Percentiles rank a stretch among this genome's conserved stretches.
phyloP scores from a whole-genome alignment of 92 coral and sea anemone species.

The Palythoa grandiflora region DNA sequence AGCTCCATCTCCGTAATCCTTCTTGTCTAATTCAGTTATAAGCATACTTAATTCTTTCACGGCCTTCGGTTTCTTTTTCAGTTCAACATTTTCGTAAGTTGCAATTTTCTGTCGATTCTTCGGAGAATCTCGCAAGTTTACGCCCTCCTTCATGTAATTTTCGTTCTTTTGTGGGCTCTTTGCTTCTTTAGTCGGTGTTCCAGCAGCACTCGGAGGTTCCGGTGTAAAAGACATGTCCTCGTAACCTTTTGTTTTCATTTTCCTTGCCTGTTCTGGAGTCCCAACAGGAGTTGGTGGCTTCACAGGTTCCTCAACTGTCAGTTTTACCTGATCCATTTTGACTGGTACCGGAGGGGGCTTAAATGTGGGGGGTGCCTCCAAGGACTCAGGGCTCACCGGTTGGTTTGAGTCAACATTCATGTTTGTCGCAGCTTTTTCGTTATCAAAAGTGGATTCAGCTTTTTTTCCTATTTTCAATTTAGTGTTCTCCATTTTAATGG shows the following conservation, averaged over 20 bases:
- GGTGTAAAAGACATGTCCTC: slow-evolving; percentile 25
- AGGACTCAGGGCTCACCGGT: slow-evolving; percentile 27
- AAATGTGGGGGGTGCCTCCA: slow-evolving; percentile 42
- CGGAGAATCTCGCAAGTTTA: slow-evolving; percentile 45
- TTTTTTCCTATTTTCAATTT: neutral
- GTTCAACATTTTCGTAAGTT: slow-evolving; percentile 77
- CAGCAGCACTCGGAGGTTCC: slow-evolving; percentile 30
- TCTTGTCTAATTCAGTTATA: slow-evolving; percentile 32
- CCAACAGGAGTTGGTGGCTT: slow-evolving; percentile 42
- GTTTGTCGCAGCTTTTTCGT: slow-evolving; percentile 16
- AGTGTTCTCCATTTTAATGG: neutral
- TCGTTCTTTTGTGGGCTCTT: slow-evolving; percentile 31
- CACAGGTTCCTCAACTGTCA: slow-evolving; percentile 9
- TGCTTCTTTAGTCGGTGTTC: slow-evolving; percentile 22
- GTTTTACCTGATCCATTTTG: slow-evolving; percentile 17
- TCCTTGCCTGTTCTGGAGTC: slow-evolving; percentile 33
- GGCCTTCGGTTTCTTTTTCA: slow-evolving; percentile 35
- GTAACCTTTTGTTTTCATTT: slow-evolving; percentile 44
- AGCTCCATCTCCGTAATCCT: neutral
- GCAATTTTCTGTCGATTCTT: slow-evolving; percentile 34
- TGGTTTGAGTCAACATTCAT: neutral
- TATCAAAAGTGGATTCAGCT: neutral
- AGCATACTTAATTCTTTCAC: slow-evolving; percentile 39
- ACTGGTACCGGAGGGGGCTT: slow-evolving; percentile 58
- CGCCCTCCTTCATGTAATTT: slow-evolving; percentile 31